Evolutionary conservation across 1,140 invertebrate genomes (phyloP), one percentile per base, ranked within the genome.

Genomic region (Heliconius hewitsoni): DNA sequence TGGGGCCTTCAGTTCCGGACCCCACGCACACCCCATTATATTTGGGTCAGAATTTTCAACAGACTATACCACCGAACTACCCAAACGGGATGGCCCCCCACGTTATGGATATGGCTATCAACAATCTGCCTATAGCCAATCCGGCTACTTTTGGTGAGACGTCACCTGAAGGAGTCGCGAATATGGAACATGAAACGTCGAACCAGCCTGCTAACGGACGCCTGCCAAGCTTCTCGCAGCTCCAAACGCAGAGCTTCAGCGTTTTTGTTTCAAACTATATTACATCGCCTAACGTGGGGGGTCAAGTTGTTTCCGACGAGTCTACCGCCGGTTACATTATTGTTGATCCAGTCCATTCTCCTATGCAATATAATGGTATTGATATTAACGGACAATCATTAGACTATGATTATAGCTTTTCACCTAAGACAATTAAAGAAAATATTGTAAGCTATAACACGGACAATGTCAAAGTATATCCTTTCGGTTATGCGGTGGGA

Each of bases 51-150:
- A 95, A 95, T 95, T 95, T 95, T 95, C 94, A 95, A 83, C 94
- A 94, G 94, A 95, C 90, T 94, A 94, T 95, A 93, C 92, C 93
- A 89, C 91, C 92, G 95, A 95, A 93, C 94, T 96, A 97, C 96
- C 96, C 96, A 97, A 97, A 97, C 96, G 96, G 94, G 95, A 96
- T 96, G 96, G 96, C 96, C 97, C 96, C 96, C 96, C 96, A 97
- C 96, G 96, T 97, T 97, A 96, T 96, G 96, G 95, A 95, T 96
- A 96, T 95, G 93, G 95, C 95, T 96, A 96, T 95, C 96, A 96
- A 94, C 96, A 96, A 93, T 94, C 95, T 95, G 90, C 95, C 88
- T 95, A 95, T 93, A 95, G 95, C 94, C 94, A 95, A 86, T 95
- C 95, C 93, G 96, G 96, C 92, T 96, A 96, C 95, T 97, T 96